A percentile compares a stretch with the other conserved stretches of the same genome.
phyloP scores from a whole-genome alignment of 2,113 vertebrate genomes.

The Hippocampus guttulatus region DNA sequence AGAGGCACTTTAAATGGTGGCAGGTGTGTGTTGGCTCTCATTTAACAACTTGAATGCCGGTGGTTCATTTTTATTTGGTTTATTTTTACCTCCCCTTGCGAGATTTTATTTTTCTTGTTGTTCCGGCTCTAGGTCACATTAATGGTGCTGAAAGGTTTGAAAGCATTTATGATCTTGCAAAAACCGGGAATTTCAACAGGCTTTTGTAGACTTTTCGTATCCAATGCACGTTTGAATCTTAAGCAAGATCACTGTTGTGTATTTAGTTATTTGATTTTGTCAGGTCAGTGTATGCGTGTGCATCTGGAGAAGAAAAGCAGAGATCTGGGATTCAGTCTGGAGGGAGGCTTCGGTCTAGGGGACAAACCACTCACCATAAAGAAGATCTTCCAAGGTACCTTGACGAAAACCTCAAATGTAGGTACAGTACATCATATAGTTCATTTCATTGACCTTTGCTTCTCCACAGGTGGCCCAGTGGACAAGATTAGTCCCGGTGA shows the following conservation, averaged over 20 bases:
- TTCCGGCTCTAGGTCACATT: neutral
- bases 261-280: neutral
- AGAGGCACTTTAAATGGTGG: too few species aligned
- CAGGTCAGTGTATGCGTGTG: constrained; percentile 58
- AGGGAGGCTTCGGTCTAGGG: constrained; percentile 68
- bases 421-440: neutral
- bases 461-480: constrained; percentile 66
- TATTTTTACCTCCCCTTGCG: too few species aligned
- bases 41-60: too few species aligned
- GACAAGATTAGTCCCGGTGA: constrained; percentile 68
- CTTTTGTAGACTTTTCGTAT: constrained; percentile 27
- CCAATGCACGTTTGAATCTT: neutral
- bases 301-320: constrained; percentile 64
- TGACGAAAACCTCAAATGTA: constrained; percentile 25
- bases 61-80: too few species aligned
- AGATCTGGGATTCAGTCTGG: constrained; percentile 76
- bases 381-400: constrained; percentile 73
- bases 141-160: neutral
- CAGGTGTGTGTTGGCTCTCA: too few species aligned
- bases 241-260: neutral
- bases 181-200: neutral
- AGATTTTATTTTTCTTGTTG: neutral
- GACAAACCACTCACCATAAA: constrained; percentile 70
- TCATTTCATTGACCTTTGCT: neutral
- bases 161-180: neutral